Conservation (phyloP, 30 jellyfish, hydroid and myxozoan genomes). For the Turritopsis rubra region DNA sequence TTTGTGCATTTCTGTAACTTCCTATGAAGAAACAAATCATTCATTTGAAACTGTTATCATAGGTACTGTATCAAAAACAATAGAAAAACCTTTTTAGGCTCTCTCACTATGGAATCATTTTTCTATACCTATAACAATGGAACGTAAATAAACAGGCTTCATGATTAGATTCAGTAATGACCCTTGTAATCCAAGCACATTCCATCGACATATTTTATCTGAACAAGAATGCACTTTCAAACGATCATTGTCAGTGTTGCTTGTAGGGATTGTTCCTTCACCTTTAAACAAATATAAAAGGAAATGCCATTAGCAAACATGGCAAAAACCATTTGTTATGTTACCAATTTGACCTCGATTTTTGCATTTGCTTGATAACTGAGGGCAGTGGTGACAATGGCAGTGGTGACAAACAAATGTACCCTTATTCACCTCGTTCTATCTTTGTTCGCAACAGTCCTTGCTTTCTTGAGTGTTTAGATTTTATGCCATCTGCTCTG, state of each 20-base stretch:
- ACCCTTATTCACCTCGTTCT: slow-evolving; percentile 38
- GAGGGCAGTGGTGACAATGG: too few relatives aligned
- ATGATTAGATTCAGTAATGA: slow-evolving; percentile 75
- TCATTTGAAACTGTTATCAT: too few relatives aligned
- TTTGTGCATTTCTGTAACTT: background rate
- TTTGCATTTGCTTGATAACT: too few relatives aligned
- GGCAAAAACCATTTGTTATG: background rate
- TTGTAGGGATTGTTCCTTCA: slow-evolving; percentile 80
- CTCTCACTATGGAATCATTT: too few relatives aligned
- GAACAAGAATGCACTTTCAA: slow-evolving; percentile 78
- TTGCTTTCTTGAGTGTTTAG: background rate
- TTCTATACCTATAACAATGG: slow-evolving; percentile 62
- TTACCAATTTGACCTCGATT: slow-evolving; percentile 1
- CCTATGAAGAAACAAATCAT: background rate
- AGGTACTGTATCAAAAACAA: too few relatives aligned
- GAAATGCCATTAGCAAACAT: background rate
- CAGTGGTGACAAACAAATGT: background rate
- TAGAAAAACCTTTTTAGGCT: too few relatives aligned
- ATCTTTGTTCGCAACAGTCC: background rate
- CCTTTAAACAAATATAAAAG: slow-evolving; percentile 26
- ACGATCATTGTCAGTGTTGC: slow-evolving; percentile 24
- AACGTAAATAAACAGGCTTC: slow-evolving; percentile 68
- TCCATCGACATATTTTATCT: slow-evolving; percentile 85
- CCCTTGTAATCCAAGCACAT: slow-evolving; percentile 88
- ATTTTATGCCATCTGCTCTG: slow-evolving; percentile 10